Percentiles rank a stretch among this genome's conserved stretches.
Evolutionary conservation across 1,140 invertebrate genomes (phyloP).

Genomic region (Macrostomum lignano): DNA sequence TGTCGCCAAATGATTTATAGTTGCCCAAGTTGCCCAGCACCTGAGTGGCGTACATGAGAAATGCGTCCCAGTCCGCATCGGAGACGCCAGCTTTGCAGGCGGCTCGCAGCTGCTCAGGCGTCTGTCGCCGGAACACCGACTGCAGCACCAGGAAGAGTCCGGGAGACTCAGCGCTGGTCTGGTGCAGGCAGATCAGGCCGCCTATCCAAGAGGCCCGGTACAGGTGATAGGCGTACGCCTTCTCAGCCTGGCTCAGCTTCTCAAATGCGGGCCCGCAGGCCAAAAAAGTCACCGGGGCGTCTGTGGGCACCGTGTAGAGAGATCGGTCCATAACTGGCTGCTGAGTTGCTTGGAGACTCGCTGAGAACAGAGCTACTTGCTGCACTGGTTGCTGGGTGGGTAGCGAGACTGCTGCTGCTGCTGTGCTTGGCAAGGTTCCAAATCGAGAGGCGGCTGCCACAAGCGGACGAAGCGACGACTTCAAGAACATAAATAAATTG

Average conservation of each 20-base stretch:
- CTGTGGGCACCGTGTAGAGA: slow-evolving; percentile 46
- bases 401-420: too few species aligned
- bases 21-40: slow-evolving; percentile 46
- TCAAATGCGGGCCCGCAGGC: slow-evolving; percentile 54
- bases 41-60: too few species aligned
- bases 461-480: too few species aligned
- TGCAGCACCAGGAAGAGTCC: slow-evolving; percentile 51
- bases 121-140: slow-evolving; percentile 43
- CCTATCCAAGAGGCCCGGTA: slow-evolving; percentile 60
- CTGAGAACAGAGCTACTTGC: too few species aligned
- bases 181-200: slow-evolving; percentile 45
- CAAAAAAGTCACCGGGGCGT: slow-evolving; percentile 49
- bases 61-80: slow-evolving; percentile 60
- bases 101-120: slow-evolving; percentile 37
- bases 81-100: slow-evolving; percentile 35
- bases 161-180: slow-evolving; percentile 51
- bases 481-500: too few species aligned
- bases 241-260: slow-evolving; percentile 46
- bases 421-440: too few species aligned
- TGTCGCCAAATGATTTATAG: slow-evolving; percentile 73
- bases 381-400: too few species aligned
- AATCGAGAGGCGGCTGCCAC: too few species aligned
- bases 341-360: too few species aligned
- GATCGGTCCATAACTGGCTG: too few species aligned
- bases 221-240: slow-evolving; percentile 62